A percentile compares a stretch with the other conserved stretches of the same genome.
Evolutionary conservation across 2,113 vertebrate genomes (phyloP).

Genomic region (Hippocampus mohnikei): DNA sequence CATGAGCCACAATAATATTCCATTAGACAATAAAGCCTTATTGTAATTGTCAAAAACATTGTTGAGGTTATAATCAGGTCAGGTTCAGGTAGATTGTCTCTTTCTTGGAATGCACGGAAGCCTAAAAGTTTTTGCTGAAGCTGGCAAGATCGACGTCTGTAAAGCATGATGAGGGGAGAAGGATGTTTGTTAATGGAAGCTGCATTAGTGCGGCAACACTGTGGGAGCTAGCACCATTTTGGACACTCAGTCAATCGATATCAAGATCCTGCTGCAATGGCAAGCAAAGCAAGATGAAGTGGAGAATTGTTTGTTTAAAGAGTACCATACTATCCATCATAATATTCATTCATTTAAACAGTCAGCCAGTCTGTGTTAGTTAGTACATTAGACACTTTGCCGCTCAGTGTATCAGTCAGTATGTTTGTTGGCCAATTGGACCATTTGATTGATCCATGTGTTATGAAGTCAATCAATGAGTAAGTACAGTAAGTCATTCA

Average conservation of each 20-base stretch:
- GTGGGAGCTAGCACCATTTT: not conserved
- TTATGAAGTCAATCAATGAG: not conserved
- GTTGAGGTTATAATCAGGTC: not conserved
- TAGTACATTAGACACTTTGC: not conserved
- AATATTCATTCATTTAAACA: not conserved
- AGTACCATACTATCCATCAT: not conserved
- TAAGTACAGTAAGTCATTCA: too few species aligned
- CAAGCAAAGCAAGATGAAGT: not conserved
- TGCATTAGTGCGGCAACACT: not conserved
- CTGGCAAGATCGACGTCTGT: not conserved
- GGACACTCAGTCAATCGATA: not conserved
- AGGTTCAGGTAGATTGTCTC: not conserved
- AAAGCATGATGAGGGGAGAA: not conserved
- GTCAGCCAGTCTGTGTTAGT: not conserved
- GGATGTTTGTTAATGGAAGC: not conserved
- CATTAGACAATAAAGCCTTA: not conserved
- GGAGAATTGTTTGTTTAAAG: not conserved
- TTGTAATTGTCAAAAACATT: not conserved
- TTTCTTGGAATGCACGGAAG: not conserved
- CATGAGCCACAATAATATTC: not conserved
- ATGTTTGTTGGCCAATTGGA: not conserved
- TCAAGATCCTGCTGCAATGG: not conserved
- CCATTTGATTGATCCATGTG: not conserved
- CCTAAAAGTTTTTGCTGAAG: not conserved
- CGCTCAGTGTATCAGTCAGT: not conserved